Base-by-base conservation (phyloP, 2,888 invertebrate species). In the Phragmatobia fuliginosa region DNA sequence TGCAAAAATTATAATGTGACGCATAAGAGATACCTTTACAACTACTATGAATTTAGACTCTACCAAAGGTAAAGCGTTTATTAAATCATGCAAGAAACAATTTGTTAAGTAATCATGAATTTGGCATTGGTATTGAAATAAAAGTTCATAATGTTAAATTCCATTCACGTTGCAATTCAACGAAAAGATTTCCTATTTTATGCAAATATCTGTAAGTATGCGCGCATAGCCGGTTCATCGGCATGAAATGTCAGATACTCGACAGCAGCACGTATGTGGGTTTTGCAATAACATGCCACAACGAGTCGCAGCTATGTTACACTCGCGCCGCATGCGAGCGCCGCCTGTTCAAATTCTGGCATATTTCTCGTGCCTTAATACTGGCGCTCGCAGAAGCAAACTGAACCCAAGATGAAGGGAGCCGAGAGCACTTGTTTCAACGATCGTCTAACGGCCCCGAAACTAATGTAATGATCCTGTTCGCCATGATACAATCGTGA, bases 241-340 rank as follows among this genome's bases (percentile, higher is more conserved):
- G 93, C 91, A 94, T 93, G 94, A 94, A 94, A 94, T 93, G 94
- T 93, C 93, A 92, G 93, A 92, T 90, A 92, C 92, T 91, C 91
- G 88, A 90, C 89, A 86, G 88, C 81, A 87, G 88, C 90, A 91
- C 91, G 93, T 94, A 93, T 93, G 94, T 91, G 91, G 93, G 92
- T 92, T 49, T 94, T 91, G 94, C 93, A 95, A 95, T 95, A 95
- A 95, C 94, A 95, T 94, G 93, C 94, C 94, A 90, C 93, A 91
- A 91, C 89, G 92, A 92, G 90, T 94, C 90, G 88, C 89, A 92
- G 94, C 92, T 88, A 94, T 94, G 94, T 90, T 92, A 91, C 92
- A 91, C 91, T 88, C 92, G 92, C 88, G 87, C 89, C 89, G 90
- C 86, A 90, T 90, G 91, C 89, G 90, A 90, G 88, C 88, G 81